Evolutionary conservation across 2,888 invertebrate species (phyloP).

Genomic region (Dicranocentrus wangi): DNA sequence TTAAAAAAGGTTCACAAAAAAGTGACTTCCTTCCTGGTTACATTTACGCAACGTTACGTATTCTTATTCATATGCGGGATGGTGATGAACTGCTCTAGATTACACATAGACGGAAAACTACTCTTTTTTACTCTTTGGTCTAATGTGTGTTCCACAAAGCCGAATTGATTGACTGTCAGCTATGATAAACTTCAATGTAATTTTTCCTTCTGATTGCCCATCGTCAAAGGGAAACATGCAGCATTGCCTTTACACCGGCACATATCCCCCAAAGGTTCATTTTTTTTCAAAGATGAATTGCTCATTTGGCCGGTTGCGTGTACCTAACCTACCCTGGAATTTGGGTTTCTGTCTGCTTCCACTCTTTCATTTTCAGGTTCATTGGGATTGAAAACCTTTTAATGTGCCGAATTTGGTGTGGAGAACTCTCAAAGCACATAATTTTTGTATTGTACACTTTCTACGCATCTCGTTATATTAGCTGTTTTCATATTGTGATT

Average conservation of each 20-base stretch:
- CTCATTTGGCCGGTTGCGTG: conserved; percentile 41
- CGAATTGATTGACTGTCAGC: conserved; percentile 61
- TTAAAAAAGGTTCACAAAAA: background rate
- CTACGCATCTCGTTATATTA: background rate
- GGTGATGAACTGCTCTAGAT: background rate
- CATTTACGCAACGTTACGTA: background rate
- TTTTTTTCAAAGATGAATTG: conserved; percentile 40
- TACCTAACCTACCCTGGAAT: background rate
- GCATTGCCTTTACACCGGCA: conserved; percentile 25
- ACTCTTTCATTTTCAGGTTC: conserved; percentile 41
- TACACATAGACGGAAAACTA: no score
- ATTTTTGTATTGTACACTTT: background rate
- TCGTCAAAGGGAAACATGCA: conserved; percentile 56
- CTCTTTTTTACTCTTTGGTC: background rate
- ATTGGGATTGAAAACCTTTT: conserved; percentile 40
- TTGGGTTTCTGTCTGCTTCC: conserved; percentile 4
- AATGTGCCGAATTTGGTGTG: conserved; percentile 29
- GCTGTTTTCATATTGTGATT: background rate
- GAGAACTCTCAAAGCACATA: no score
- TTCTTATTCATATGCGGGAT: background rate
- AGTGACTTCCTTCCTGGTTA: conserved; percentile 4
- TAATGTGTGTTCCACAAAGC: conserved; percentile 1
- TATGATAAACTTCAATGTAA: conserved; percentile 56
- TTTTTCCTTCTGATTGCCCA: conserved; percentile 60
- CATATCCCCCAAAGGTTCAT: conserved; percentile 25